Evolutionary conservation across 2,797 vertebrate species (phyloP), one percentile per base, ranked within the genome.

Genomic region (Pangasius krempfi): DNA sequence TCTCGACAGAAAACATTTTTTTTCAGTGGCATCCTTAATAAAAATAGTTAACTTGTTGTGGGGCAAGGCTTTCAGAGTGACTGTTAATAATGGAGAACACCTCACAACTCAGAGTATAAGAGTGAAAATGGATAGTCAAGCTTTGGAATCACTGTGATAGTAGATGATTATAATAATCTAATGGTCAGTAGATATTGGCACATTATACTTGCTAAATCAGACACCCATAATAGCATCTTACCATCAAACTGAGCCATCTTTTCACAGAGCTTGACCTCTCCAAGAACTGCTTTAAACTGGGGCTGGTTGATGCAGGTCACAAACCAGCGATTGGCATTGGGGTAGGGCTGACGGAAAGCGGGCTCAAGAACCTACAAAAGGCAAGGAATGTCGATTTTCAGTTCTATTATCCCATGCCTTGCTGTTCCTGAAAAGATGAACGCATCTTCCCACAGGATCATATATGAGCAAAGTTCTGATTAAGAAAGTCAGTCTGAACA

Each of bases 211-310:
- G 6, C 4, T 10, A 44, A 40, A 44, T 3, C 0, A 22, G 37
- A 73, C 25, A 4, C 20, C 70, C 20, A 73, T 22, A 5, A 25
- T 25, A 86, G 40, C 40, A 40, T 91, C 96, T 95, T 89, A 99
- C 98, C 96, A 81, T 99, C 98, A 94, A 98, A 99, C 93, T 98
- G 98, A 0, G 97, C 97, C 98, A 99, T 98, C 94, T 98, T 99
- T 88, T 99, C 97, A 91, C 98, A 98, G 33, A 98, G 96, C 89
- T 97, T 97, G 92, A 99, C 97, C 82, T 98, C 98, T 1, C 98
- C 98, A 30, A 98, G 93, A 54, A 98, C 94, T 0, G 97, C 91
- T 90, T 95, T 97, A 94, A 99, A 99, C 95, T 98, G 97, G 5
- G 97, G 97, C 95, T 99, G 98, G 90, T 98, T 98, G 72, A 99